Evolutionary conservation across 2,888 invertebrate genomes (phyloP).

Genomic region (Pristionchus mayeri): DNA sequence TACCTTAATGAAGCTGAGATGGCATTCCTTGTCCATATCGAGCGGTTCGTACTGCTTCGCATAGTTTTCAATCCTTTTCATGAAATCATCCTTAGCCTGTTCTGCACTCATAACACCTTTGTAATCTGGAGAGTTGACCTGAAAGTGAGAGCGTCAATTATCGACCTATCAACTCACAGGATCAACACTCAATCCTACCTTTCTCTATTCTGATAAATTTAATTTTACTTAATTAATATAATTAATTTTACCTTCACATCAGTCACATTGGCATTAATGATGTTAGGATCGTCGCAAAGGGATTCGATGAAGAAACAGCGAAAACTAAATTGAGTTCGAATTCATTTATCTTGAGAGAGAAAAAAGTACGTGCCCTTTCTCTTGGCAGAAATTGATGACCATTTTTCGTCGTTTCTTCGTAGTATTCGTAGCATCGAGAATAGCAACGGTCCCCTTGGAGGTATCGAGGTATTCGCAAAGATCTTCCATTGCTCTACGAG

Average conservation of each 20-base stretch:
- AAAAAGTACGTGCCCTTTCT: conserved; percentile 30
- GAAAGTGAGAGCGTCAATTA: too few species aligned
- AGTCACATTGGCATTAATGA: conserved; percentile 95
- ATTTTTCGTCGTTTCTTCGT: conserved; percentile 80
- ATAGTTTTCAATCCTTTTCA: conserved; percentile 91
- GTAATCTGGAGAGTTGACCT: conserved; percentile 97
- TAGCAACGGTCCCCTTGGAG: conserved; percentile 89
- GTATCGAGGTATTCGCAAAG: conserved; percentile 86
- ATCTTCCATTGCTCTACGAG: conserved; percentile 92
- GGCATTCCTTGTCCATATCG: conserved; percentile 52
- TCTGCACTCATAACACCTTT: conserved; percentile 85
- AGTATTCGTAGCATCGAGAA: conserved; percentile 98
- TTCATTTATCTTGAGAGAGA: too few species aligned
- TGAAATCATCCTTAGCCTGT: conserved; percentile 90
- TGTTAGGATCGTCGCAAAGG: conserved; percentile 93
- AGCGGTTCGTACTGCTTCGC: conserved; percentile 89
- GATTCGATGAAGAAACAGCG: conserved; percentile 98
- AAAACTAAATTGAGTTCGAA: conserved; percentile 79
- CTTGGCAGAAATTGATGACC: conserved; percentile 61
- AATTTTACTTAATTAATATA: not conserved
- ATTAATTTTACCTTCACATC: conserved; percentile 76
- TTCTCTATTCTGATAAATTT: not conserved
- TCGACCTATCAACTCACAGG: too few species aligned
- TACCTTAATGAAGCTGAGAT: conserved; percentile 64
- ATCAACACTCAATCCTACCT: too few species aligned